These are phyloP conservation scores for Diadema setosum DNA, from an alignment of 35 echinoderm and acorn worm genomes.

Conservation along the genomic window DNA sequence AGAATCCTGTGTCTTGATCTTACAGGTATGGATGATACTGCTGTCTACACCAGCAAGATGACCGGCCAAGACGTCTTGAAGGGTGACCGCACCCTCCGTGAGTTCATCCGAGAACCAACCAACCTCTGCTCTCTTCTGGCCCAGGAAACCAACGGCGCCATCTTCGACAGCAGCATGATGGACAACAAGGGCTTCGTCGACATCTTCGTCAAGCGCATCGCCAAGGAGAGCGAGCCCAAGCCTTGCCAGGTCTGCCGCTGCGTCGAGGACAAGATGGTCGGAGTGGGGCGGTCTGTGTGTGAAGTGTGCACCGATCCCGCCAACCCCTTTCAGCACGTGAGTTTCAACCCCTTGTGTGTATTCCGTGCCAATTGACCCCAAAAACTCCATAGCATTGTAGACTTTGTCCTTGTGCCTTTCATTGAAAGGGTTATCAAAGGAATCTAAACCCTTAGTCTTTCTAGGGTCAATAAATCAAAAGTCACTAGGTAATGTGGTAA, in stretches of 20 bases:
- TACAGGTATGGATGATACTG: conserved; percentile 48
- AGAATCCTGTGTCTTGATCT: too few species aligned
- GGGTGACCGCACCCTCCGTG: conserved; percentile 36
- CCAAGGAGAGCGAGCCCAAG: conserved; percentile 33
- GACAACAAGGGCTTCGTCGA: conserved; percentile 56
- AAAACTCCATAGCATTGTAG: neutral
- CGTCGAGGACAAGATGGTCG: neutral
- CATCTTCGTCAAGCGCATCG: conserved; percentile 72
- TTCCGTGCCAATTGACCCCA: neutral
- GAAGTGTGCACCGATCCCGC: conserved; percentile 21
- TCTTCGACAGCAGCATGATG: conserved; percentile 60
- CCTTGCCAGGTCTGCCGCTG: conserved; percentile 65
- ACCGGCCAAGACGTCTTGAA: neutral
- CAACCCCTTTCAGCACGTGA: neutral
- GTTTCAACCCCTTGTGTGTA: neutral
- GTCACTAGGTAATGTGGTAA: neutral
- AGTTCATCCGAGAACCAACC: conserved; percentile 24
- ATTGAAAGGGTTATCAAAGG: neutral
- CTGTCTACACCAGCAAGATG: conserved; percentile 77
- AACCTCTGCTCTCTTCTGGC: conserved; percentile 60
- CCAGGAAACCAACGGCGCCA: conserved; percentile 59
- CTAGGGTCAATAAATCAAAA: neutral
- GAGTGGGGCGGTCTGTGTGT: conserved; percentile 42
- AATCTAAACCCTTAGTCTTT: neutral
- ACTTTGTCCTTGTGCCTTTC: neutral